Percentiles rank a stretch among this genome's conserved stretches.
These are phyloP conservation scores for Puffinus mauretanicus DNA, from an alignment of 2,113 vertebrate species.

Conservation along the genomic window DNA sequence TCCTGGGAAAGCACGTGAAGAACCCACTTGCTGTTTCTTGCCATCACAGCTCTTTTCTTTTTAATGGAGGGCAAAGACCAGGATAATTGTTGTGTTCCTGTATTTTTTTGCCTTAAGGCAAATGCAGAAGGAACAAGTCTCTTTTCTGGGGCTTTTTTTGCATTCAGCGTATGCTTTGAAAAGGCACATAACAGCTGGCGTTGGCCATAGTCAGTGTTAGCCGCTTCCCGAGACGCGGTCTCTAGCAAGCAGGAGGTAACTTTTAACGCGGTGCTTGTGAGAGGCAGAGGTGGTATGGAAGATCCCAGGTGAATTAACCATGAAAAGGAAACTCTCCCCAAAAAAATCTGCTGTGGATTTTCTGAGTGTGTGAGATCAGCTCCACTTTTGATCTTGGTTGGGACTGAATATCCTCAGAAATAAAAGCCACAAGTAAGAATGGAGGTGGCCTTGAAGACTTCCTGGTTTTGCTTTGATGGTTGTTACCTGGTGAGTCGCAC, in stretches of 20 bases:
- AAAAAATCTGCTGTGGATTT: background rate
- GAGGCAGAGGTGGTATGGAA: background rate
- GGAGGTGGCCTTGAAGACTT: background rate
- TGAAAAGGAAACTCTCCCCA: background rate
- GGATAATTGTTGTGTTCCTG: background rate
- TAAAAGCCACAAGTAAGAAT: background rate
- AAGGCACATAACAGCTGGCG: background rate
- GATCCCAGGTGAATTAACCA: background rate
- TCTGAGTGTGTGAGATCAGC: rapidly evolving
- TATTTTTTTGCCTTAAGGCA: background rate
- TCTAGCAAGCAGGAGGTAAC: background rate
- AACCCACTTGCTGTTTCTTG: background rate
- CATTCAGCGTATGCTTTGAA: background rate
- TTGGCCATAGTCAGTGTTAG: background rate
- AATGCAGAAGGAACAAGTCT: background rate
- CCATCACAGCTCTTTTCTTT: background rate
- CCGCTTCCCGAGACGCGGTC: rapidly evolving
- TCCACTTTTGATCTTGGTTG: background rate
- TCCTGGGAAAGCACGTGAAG: background rate
- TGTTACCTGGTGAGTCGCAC: background rate
- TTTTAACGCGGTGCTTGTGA: background rate
- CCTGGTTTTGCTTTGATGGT: background rate
- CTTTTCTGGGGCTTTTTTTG: background rate
- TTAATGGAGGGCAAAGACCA: background rate
- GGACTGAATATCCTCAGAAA: background rate